Evolutionary conservation across 2,113 vertebrate genomes (phyloP), one percentile per base, ranked within the genome.

Genomic region (Brachionichthys hirsutus): DNA sequence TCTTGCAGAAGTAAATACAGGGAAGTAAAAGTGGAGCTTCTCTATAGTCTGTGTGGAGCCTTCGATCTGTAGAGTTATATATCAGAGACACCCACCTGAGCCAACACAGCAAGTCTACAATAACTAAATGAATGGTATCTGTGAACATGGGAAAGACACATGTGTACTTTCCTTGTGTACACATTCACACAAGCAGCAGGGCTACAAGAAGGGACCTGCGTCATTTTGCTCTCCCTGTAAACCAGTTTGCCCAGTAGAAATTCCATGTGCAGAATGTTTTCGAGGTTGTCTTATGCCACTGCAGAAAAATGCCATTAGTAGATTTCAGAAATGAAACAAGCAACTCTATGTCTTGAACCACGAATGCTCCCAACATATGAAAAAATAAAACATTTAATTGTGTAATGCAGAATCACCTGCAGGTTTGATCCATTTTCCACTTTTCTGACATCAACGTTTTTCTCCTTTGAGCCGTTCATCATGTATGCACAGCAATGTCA

Each of bases 1-100:
- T 73, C 78, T 69, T 60, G 53, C 73, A 77, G 72, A 84, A 77
- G 70, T 73, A n/a, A 1, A 34, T 35, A 16, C 13, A 12, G 20
- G 61, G 71, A 78, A 77, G 60, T 73, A 61, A 0, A 2, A 48
- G 44, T 48, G 2, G 0, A 12, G 44, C 20, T 9, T 17, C 15
- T 83, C 53, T 75, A 72, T 80, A 0, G 11, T 36, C 38, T 48
- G 24, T 57, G 54, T 42, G 60, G 63, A 56, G 51, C 17, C 18
- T 46, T 11, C 18, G 44, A 46, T 30, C 24, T 30, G 8, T 30
- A 30, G 24, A 30, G 8, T 2, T 6, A 30, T 30, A 30, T 30
- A 30, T 30, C 24, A 30, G 8, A 8, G 1, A 30, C 24, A 30
- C n/a, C n/a, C n/a, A n/a, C n/a, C n/a, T n/a, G n/a, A n/a, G n/a